Conservation (phyloP, 1,140 invertebrate genomes). For the Gonioctena quinquepunctata region DNA sequence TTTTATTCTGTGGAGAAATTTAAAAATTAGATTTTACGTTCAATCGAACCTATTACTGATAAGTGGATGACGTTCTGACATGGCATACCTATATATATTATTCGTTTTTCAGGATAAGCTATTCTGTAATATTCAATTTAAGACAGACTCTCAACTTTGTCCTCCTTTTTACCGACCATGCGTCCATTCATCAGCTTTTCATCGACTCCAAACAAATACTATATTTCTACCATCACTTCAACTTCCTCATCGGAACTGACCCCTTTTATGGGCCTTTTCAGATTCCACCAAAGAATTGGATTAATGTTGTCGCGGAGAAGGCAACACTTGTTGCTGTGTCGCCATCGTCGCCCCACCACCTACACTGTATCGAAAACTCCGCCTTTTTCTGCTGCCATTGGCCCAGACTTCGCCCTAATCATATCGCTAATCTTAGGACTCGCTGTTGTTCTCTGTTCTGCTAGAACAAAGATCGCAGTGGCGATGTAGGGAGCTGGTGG, state of each 20-base stretch:
- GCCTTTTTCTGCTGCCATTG: neutral
- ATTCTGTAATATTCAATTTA: too few species aligned
- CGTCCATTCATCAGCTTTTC: too few species aligned
- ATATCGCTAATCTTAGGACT: conserved; percentile 7
- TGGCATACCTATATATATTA: too few species aligned
- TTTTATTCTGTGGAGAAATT: too few species aligned
- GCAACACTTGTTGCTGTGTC: conserved; percentile 5
- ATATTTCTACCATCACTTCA: too few species aligned
- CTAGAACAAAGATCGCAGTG: neutral
- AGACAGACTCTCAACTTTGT: too few species aligned
- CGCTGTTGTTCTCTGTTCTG: neutral
- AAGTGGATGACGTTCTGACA: too few species aligned
- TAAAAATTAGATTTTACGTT: too few species aligned
- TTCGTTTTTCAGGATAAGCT: too few species aligned
- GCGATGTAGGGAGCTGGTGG: neutral
- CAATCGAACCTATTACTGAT: too few species aligned
- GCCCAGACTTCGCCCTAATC: neutral
- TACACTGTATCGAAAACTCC: neutral
- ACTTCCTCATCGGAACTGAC: neutral
- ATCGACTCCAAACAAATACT: too few species aligned
- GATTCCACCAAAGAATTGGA: neutral
- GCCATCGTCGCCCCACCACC: conserved; percentile 6
- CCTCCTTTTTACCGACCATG: too few species aligned
- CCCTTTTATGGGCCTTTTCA: neutral
- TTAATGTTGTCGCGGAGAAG: neutral